Conservation (phyloP, 92 coral and sea anemone species). For the Isaurus tuberculatus region DNA sequence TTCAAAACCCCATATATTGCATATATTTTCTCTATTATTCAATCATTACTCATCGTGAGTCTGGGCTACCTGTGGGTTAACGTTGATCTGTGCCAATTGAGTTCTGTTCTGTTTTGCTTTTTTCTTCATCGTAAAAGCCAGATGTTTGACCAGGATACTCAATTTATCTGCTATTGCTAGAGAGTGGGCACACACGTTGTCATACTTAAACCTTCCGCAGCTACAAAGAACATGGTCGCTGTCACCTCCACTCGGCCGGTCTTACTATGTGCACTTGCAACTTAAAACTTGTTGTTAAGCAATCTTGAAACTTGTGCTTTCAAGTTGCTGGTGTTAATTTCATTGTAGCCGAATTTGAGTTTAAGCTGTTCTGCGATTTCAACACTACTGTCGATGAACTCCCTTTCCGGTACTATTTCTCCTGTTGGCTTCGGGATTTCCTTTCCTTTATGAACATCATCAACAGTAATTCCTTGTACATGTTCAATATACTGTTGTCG, state of each 20-base stretch:
- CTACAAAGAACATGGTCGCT: constrained; percentile 3
- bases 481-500: neutral
- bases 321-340: neutral
- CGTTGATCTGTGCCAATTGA: constrained; percentile 2
- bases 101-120: constrained; percentile 7
- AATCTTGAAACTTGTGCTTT: neutral
- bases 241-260: constrained; percentile 9
- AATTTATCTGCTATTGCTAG: neutral
- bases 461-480: neutral
- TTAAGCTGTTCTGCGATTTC: neutral
- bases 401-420: neutral
- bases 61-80: neutral
- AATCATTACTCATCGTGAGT: too few relatives aligned
- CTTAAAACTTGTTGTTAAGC: constrained; percentile 11
- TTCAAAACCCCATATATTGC: too few relatives aligned
- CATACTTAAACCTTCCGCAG: neutral
- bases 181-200: constrained; percentile 7
- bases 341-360: neutral
- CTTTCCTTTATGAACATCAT: neutral
- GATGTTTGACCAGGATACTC: neutral
- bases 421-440: constrained; percentile 14
- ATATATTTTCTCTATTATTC: too few relatives aligned
- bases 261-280: constrained; percentile 12
- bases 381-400: neutral
- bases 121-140: constrained; percentile 3